Percentiles rank a stretch among this genome's conserved stretches.
Conservation (phyloP, 2,888 invertebrate species). For the Plutella xylostella region DNA sequence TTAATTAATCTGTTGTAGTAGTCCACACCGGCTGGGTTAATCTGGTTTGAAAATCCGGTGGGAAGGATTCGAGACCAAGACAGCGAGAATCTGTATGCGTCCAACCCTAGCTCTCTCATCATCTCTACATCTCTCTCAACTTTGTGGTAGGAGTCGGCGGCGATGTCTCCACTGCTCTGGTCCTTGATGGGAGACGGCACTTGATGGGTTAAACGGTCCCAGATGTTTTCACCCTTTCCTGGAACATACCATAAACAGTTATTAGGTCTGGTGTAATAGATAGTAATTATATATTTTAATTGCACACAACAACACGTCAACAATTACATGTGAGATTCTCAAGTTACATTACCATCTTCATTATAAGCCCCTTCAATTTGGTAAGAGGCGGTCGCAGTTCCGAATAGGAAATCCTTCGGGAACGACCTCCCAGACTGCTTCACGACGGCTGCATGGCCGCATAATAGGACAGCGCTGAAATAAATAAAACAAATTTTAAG, state of each 20-base stretch:
- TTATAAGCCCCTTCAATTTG: constrained; percentile 11
- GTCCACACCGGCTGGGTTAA: constrained; percentile 5
- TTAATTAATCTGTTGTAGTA: constrained; percentile 9
- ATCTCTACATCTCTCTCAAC: constrained; percentile 32
- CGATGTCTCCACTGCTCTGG: constrained; percentile 28
- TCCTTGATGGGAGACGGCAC: constrained; percentile 30
- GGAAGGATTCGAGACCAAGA: constrained; percentile 11
- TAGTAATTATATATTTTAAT: too few species aligned
- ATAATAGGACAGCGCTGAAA: neutral
- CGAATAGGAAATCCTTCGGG: constrained; percentile 11
- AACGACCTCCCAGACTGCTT: constrained; percentile 3
- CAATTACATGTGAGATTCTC: too few species aligned
- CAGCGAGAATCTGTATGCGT: constrained; percentile 10
- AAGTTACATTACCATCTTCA: constrained; percentile 12
- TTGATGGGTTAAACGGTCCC: constrained; percentile 38
- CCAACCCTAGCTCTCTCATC: constrained; percentile 6
- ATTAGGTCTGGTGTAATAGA: too few species aligned
- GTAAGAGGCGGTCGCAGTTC: constrained; percentile 11
- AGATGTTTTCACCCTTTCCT: constrained; percentile 21
- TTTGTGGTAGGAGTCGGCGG: constrained; percentile 29
- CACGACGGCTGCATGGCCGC: neutral
- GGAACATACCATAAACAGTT: neutral
- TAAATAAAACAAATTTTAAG: too few species aligned
- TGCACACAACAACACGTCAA: too few species aligned
- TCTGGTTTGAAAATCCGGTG: constrained; percentile 3